Conservation (phyloP, 2,888 invertebrate species). For the Pyrgus malvae region DNA sequence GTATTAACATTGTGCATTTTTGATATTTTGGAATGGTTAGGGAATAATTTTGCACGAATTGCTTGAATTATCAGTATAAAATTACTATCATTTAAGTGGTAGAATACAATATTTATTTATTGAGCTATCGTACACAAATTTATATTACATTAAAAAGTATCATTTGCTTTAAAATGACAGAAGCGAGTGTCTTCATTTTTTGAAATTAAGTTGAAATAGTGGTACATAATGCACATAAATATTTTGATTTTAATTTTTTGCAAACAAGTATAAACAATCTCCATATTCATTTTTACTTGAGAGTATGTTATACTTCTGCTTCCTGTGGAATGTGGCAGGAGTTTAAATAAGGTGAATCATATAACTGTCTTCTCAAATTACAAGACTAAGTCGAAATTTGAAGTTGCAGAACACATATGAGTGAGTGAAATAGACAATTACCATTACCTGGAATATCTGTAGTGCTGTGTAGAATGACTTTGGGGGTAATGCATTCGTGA, state of each 20-base stretch:
- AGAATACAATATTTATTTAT: too few relatives aligned
- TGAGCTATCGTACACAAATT: too few relatives aligned
- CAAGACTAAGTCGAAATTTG: slow-evolving; percentile 43
- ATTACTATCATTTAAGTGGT: too few relatives aligned
- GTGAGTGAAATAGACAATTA: slow-evolving; percentile 38
- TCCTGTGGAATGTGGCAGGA: slow-evolving; percentile 48
- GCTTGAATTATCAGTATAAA: too few relatives aligned
- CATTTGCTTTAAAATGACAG: slow-evolving; percentile 48
- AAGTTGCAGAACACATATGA: slow-evolving; percentile 46
- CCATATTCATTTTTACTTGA: slow-evolving; percentile 44
- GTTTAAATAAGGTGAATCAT: slow-evolving; percentile 47
- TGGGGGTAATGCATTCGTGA: slow-evolving; percentile 41
- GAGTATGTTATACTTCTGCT: slow-evolving; percentile 45
- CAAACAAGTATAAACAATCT: slow-evolving; percentile 46
- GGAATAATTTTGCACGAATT: too few relatives aligned
- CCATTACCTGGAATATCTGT: slow-evolving; percentile 41
- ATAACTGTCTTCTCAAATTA: slow-evolving; percentile 46
- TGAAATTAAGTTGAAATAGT: slow-evolving; percentile 41
- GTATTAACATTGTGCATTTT: too few relatives aligned
- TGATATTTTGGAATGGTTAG: too few relatives aligned
- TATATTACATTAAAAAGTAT: too few relatives aligned
- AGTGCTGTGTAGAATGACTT: slow-evolving; percentile 43
- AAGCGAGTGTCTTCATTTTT: slow-evolving; percentile 42
- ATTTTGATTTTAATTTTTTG: slow-evolving; percentile 49
- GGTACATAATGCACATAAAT: slow-evolving; percentile 48